Percentiles rank a stretch among this genome's conserved stretches.
Evolutionary conservation across 2,797 vertebrate species (phyloP).

Genomic region (Pseudochromis fuscus): DNA sequence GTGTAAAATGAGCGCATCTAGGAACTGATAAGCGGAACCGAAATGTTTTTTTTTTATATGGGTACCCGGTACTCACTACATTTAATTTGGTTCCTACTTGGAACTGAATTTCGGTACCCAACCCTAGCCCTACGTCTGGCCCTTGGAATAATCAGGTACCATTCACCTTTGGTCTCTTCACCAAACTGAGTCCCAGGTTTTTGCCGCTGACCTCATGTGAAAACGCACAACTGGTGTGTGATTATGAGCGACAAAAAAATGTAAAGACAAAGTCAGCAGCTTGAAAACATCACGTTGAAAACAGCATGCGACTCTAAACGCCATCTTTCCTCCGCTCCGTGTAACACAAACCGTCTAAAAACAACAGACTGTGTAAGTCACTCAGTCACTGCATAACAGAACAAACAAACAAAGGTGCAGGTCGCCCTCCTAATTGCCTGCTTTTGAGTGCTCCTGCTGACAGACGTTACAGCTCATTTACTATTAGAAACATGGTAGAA

Average conservation of each 20-base stretch:
- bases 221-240: background rate
- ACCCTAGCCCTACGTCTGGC: background rate
- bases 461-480: conserved; percentile 72
- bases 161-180: background rate
- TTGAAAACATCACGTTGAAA: conserved; percentile 38
- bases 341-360: conserved; percentile 64
- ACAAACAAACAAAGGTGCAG: conserved; percentile 70
- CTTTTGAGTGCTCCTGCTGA: conserved; percentile 65
- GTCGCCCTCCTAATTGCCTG: conserved; percentile 65
- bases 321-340: conserved; percentile 46
- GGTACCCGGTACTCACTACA: no score
- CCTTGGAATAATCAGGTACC: conserved; percentile 21
- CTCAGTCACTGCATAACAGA: conserved; percentile 58
- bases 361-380: conserved; percentile 59
- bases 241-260: background rate
- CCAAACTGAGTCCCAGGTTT: conserved; percentile 22
- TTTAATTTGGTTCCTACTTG: no score
- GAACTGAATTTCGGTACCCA: no score
- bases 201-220: conserved; percentile 1
- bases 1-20: no score
- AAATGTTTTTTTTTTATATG: no score
- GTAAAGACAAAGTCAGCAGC: conserved; percentile 16
- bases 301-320: conserved; percentile 15
- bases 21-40: no score
- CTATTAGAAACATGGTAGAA: conserved; percentile 39